Conservation (phyloP, 1,140 invertebrate species). For the Meloidogyne chitwoodi region DNA sequence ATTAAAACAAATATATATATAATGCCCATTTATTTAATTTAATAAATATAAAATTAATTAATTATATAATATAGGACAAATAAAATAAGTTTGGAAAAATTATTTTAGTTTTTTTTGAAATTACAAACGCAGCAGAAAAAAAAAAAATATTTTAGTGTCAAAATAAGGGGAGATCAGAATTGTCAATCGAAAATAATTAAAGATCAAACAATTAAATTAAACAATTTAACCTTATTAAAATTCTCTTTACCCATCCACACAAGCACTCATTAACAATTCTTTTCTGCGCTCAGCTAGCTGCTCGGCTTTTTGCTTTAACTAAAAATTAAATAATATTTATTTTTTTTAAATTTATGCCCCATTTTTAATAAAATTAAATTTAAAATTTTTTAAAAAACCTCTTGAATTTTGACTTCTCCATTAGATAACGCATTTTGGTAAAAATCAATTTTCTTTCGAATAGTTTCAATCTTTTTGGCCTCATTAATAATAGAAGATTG, state of each 20-base stretch:
- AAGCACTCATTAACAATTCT: background rate
- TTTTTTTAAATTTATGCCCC: too few relatives aligned
- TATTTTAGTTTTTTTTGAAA: too few relatives aligned
- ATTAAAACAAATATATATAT: too few relatives aligned
- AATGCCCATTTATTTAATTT: too few relatives aligned
- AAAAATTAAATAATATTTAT: background rate
- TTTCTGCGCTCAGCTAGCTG: background rate
- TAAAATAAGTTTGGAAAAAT: too few relatives aligned
- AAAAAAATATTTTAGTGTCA: too few relatives aligned
- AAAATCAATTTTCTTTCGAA: constrained; percentile 8
- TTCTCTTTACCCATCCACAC: too few relatives aligned
- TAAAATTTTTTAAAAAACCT: background rate
- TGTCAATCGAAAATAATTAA: background rate
- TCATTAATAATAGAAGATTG: constrained; percentile 1
- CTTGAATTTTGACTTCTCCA: background rate
- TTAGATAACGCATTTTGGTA: background rate
- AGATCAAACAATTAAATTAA: background rate
- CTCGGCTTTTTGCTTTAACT: background rate
- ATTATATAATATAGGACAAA: too few relatives aligned
- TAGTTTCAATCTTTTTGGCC: background rate
- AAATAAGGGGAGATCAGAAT: too few relatives aligned
- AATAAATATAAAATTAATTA: too few relatives aligned
- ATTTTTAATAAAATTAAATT: background rate
- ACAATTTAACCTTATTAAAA: too few relatives aligned
- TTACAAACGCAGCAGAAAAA: too few relatives aligned